A percentile compares a stretch with the other conserved stretches of the same genome.
Conservation (phyloP, 2,888 invertebrate species). For the Meandrusa payeni region DNA sequence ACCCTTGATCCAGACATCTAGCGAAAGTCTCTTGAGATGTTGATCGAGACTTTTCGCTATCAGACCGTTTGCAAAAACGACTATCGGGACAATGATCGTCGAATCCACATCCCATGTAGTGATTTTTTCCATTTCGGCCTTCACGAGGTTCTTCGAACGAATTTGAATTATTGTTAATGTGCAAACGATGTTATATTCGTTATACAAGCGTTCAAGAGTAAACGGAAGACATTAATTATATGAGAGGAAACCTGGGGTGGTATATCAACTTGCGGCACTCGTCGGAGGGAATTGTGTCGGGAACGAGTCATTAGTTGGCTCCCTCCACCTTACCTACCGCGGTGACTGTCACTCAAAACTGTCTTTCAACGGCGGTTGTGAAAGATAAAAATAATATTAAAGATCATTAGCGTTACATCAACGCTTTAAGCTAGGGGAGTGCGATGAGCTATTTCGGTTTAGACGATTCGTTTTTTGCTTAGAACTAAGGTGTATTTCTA, state of each 20-base stretch:
- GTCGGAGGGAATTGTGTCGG: conserved; percentile 42
- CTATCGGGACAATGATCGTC: too few relatives aligned
- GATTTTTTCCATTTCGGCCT: too few relatives aligned
- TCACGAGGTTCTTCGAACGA: too few relatives aligned
- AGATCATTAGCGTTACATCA: conserved; percentile 59
- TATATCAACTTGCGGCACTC: conserved; percentile 38
- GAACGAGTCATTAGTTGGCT: conserved; percentile 67
- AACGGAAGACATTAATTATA: conserved; percentile 71
- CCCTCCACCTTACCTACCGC: conserved; percentile 74
- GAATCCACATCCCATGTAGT: too few relatives aligned
- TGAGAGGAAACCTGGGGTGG: conserved; percentile 49
- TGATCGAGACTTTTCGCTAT: too few relatives aligned
- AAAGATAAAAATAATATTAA: conserved; percentile 72
- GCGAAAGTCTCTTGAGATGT: too few relatives aligned
- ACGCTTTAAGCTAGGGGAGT: conserved; percentile 21
- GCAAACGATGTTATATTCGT: conserved; percentile 28
- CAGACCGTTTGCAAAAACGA: too few relatives aligned
- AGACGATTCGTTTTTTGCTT: conserved; percentile 1
- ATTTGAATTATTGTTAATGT: conserved; percentile 5
- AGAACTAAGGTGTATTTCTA: too few relatives aligned
- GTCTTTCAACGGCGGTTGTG: conserved; percentile 59
- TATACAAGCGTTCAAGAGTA: conserved; percentile 50
- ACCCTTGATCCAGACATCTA: too few relatives aligned
- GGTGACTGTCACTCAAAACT: conserved; percentile 66
- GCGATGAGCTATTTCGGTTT: conserved; percentile 24